A percentile compares a stretch with the other conserved stretches of the same genome.
Conservation (phyloP, 2,797 vertebrate genomes). For the Geotrypetes seraphini region DNA sequence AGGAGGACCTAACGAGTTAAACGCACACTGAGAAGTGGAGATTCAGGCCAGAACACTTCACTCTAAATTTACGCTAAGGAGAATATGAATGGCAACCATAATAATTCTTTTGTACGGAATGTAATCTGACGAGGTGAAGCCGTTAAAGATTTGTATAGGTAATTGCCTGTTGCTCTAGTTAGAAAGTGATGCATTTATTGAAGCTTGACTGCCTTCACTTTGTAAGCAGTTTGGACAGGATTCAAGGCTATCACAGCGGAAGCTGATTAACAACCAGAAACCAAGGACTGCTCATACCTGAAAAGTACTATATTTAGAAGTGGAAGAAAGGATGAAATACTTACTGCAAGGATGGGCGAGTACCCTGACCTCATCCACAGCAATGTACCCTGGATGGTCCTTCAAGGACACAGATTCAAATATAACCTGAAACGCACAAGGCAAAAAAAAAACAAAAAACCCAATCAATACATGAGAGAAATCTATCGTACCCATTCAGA, state of each 20-base stretch:
- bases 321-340: constrained; percentile 29
- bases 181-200: constrained; percentile 21
- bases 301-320: background rate
- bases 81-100: no score
- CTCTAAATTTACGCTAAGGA: no score
- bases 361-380: constrained; percentile 88
- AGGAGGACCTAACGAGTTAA: no score
- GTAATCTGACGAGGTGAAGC: no score
- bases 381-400: constrained; percentile 87
- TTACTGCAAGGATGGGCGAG: constrained; percentile 93
- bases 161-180: constrained; percentile 15
- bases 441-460: no score
- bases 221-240: constrained; percentile 19
- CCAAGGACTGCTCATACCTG: background rate
- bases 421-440: constrained; percentile 73
- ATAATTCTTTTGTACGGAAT: no score
- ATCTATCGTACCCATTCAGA: no score
- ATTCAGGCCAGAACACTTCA: no score
- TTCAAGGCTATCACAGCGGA: constrained; percentile 11
- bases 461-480: no score
- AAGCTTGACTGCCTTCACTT: constrained; percentile 24
- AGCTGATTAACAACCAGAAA: constrained; percentile 2
- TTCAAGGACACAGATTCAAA: constrained; percentile 90
- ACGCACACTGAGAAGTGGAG: no score
- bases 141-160: constrained; percentile 12